Percentiles rank a stretch among this genome's conserved stretches.
These are phyloP conservation scores for Rhabdornis inornatus DNA, from an alignment of 2,113 vertebrate species.

Conservation along the genomic window DNA sequence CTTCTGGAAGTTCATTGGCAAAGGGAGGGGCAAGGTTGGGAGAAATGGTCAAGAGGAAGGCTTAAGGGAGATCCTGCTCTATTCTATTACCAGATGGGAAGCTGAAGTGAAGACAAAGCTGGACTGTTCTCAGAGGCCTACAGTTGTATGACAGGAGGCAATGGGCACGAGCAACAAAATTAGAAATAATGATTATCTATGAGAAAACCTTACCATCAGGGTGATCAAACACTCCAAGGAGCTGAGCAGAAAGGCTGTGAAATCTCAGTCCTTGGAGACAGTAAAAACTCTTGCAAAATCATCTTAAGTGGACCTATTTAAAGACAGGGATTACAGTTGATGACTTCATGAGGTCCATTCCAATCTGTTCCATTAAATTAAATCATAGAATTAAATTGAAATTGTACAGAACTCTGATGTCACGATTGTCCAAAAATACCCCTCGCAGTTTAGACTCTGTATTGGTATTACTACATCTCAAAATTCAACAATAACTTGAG, in stretches of 20 bases:
- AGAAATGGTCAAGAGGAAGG: rapidly evolving
- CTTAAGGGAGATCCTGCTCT: background rate
- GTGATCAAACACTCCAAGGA: background rate
- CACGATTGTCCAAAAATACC: background rate
- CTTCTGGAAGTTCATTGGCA: background rate
- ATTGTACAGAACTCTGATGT: background rate
- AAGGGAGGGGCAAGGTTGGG: background rate
- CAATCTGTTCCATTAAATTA: background rate
- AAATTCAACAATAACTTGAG: background rate
- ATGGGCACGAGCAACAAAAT: background rate
- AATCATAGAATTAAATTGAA: background rate
- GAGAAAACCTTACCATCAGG: background rate
- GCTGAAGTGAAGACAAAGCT: background rate
- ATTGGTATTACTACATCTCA: background rate
- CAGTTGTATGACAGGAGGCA: background rate
- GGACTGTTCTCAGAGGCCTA: background rate
- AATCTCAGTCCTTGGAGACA: background rate
- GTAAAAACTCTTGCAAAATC: background rate
- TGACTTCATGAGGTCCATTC: background rate
- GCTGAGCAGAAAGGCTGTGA: background rate
- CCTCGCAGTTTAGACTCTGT: background rate
- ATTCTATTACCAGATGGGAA: background rate
- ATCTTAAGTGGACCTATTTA: background rate
- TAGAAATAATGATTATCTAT: background rate
- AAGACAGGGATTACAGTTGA: background rate